phyloP scores from a whole-genome alignment of 2,113 vertebrate species.

The Lophura nycthemera region DNA sequence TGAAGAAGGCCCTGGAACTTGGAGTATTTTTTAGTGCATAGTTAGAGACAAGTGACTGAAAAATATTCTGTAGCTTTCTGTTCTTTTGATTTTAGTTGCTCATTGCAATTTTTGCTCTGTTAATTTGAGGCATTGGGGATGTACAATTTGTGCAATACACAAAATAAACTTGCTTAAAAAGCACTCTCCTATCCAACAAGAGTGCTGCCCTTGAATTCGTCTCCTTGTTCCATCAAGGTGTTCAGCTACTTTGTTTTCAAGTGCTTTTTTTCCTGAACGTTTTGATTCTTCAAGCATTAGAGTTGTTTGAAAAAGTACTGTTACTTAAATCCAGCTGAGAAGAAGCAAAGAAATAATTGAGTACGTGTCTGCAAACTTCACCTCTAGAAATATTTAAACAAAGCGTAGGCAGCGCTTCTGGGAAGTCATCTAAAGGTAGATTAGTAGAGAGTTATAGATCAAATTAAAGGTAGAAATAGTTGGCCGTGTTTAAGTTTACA shows the following conservation, averaged over 20 bases:
- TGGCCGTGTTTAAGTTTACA: neutral
- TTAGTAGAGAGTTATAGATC: neutral
- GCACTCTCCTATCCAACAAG: neutral
- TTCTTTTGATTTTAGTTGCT: neutral
- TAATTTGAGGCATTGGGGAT: neutral
- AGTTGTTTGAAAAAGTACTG: neutral
- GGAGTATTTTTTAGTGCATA: neutral
- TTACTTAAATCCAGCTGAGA: neutral
- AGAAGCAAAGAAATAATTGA: neutral
- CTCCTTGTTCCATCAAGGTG: neutral
- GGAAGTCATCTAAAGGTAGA: neutral
- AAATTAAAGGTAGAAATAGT: neutral
- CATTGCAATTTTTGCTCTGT: neutral
- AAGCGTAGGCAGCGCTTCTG: neutral
- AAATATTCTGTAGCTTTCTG: neutral
- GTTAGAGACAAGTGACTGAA: neutral
- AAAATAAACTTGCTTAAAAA: neutral
- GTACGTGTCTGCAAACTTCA: accelerated
- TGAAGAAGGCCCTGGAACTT: neutral
- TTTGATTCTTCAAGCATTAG: neutral
- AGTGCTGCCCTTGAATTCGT: neutral
- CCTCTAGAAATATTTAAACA: neutral
- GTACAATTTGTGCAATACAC: neutral
- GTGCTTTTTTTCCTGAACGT: neutral
- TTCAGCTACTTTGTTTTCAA: neutral